Percentiles rank a stretch among this genome's conserved stretches.
phyloP scores from a whole-genome alignment of 2,888 invertebrate genomes.

The Orchesellides sinensis region DNA sequence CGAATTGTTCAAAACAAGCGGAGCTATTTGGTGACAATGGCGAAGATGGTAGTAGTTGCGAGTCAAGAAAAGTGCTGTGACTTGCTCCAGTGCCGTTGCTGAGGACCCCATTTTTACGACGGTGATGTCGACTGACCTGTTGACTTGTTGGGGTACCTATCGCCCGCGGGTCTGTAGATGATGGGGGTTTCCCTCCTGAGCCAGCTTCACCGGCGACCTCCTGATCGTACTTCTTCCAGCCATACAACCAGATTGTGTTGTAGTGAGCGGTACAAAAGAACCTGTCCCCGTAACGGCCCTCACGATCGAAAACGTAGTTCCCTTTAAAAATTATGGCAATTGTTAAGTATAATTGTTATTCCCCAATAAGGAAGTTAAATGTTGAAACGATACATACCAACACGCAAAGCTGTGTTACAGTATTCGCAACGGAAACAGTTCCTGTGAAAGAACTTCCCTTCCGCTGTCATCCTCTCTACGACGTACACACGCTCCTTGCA shows the following conservation, averaged over 20 bases:
- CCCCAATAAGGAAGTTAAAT: too few species aligned
- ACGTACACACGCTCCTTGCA: slow-evolving; percentile 95
- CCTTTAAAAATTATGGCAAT: slow-evolving; percentile 77
- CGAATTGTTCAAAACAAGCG: slow-evolving; percentile 20
- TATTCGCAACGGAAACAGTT: slow-evolving; percentile 96
- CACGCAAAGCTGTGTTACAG: slow-evolving; percentile 89
- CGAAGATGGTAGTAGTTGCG: slow-evolving; percentile 8
- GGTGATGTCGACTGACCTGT: slow-evolving; percentile 71
- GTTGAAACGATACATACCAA: slow-evolving; percentile 80
- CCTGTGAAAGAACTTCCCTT: slow-evolving; percentile 93
- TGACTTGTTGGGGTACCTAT: slow-evolving; percentile 52
- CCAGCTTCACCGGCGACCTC: slow-evolving; percentile 25
- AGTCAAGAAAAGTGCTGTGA: slow-evolving; percentile 8
- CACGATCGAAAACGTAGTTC: slow-evolving; percentile 85
- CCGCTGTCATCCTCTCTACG: slow-evolving; percentile 93
- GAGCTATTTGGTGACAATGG: not conserved
- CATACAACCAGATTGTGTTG: slow-evolving; percentile 70
- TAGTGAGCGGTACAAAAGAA: slow-evolving; percentile 82
- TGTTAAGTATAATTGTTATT: too few species aligned
- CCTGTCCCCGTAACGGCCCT: slow-evolving; percentile 82
- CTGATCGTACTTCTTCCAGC: slow-evolving; percentile 74
- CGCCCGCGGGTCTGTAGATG: slow-evolving; percentile 11
- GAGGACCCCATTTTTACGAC: slow-evolving; percentile 21
- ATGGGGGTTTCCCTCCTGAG: slow-evolving; percentile 3
- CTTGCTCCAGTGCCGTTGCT: not conserved